phyloP scores from a whole-genome alignment of 2,888 invertebrate species.

The Agriopis aurantiaria region DNA sequence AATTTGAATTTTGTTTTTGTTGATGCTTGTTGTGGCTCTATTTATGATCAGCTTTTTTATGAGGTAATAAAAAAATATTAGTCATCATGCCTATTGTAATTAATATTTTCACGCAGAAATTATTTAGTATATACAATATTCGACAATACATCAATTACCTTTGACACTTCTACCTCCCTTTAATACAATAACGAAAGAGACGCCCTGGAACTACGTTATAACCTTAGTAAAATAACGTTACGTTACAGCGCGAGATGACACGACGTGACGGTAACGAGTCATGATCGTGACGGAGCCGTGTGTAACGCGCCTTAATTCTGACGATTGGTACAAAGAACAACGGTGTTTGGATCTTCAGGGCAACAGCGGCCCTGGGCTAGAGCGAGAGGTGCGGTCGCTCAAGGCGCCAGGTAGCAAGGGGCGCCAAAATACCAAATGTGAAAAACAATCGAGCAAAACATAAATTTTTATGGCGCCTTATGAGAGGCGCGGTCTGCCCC shows the following conservation, averaged over 20 bases:
- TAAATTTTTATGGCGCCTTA: too few species aligned
- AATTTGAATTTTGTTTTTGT: too few species aligned
- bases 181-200: slow-evolving; percentile 18
- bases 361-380: too few species aligned
- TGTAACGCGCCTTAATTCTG: slow-evolving; percentile 50
- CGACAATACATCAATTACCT: slow-evolving; percentile 1
- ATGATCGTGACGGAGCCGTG: slow-evolving; percentile 57
- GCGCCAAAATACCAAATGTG: too few species aligned
- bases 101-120: not conserved
- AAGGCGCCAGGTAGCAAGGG: too few species aligned
- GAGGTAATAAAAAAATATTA: too few species aligned
- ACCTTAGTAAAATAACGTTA: slow-evolving; percentile 60
- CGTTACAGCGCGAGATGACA: slow-evolving; percentile 22
- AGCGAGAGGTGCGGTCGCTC: too few species aligned
- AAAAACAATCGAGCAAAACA: too few species aligned
- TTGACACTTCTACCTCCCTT: not conserved
- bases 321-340: slow-evolving; percentile 25
- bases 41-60: too few species aligned
- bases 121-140: not conserved
- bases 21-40: too few species aligned
- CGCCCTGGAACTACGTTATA: slow-evolving; percentile 45
- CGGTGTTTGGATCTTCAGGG: not conserved
- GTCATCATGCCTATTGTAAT: too few species aligned
- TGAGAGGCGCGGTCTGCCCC: too few species aligned
- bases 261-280: slow-evolving; percentile 65